Conservation (phyloP, 2,797 vertebrate species). For the Zenarchopterus dispar region DNA sequence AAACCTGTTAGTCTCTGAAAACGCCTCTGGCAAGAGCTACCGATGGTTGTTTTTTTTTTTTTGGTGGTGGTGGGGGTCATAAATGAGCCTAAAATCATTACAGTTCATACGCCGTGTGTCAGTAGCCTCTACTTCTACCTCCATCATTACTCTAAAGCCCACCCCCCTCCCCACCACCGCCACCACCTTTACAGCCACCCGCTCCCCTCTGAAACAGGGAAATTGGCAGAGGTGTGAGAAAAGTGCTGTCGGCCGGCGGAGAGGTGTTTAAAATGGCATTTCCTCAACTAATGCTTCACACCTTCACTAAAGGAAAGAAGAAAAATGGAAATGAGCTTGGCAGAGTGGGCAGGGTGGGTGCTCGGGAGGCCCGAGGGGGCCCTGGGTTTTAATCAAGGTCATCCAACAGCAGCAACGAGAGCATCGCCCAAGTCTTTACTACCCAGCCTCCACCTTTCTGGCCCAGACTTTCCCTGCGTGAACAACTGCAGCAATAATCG, state of each 20-base stretch:
- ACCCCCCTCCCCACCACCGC: constrained; percentile 18
- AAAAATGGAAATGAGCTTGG: constrained; percentile 54
- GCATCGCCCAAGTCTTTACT: constrained; percentile 38
- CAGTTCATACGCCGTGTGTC: constrained; percentile 12
- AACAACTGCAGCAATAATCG: constrained; percentile 16
- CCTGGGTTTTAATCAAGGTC: constrained; percentile 66
- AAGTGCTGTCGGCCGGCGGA: constrained; percentile 54
- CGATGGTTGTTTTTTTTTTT: no score
- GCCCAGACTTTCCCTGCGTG: constrained; percentile 14
- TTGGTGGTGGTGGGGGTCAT: background rate
- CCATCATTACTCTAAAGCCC: constrained; percentile 40
- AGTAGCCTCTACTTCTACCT: constrained; percentile 32
- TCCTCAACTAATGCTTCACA: constrained; percentile 69
- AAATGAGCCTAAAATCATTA: background rate
- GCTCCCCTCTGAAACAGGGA: constrained; percentile 72
- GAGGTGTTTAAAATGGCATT: constrained; percentile 78
- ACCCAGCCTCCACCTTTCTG: constrained; percentile 17
- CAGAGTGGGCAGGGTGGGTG: constrained; percentile 23
- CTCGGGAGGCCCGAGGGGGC: constrained; percentile 39
- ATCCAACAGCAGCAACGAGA: constrained; percentile 54
- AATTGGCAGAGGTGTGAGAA: constrained; percentile 76
- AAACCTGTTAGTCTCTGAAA: constrained; percentile 64
- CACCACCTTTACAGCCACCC: constrained; percentile 34
- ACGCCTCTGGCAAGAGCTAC: constrained; percentile 49
- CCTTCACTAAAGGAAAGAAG: constrained; percentile 42